Evolutionary conservation across 1,140 invertebrate genomes (phyloP).

Genomic region (Subanguina moxae): DNA sequence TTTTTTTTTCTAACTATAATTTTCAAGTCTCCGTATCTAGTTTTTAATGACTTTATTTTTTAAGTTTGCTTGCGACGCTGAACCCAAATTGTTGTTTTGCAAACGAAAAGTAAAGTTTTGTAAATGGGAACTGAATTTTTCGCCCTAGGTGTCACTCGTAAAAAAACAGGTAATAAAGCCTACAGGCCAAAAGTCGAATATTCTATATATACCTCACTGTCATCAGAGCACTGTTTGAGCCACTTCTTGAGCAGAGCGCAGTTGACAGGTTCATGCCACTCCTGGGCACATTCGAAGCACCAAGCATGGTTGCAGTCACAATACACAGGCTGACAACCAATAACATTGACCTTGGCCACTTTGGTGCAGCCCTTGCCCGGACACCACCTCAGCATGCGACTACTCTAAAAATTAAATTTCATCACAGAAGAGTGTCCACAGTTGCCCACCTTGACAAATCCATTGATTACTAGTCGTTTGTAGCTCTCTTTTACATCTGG

Average conservation of each 20-base stretch:
- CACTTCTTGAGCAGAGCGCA: slow-evolving; percentile 87
- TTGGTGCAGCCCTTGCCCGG: slow-evolving; percentile 92
- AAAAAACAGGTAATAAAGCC: too few relatives aligned
- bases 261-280: slow-evolving; percentile 97
- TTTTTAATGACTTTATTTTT: too few relatives aligned
- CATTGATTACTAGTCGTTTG: neutral
- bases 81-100: too few relatives aligned
- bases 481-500: neutral
- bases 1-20: slow-evolving; percentile 61
- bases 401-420: slow-evolving; percentile 70
- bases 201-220: slow-evolving; percentile 82
- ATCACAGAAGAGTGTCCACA: neutral
- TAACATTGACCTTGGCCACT: slow-evolving; percentile 86
- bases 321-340: slow-evolving; percentile 83
- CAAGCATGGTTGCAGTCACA: slow-evolving; percentile 73
- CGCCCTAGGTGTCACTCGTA: slow-evolving; percentile 95
- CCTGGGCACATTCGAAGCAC: slow-evolving; percentile 85
- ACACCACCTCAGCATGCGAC: slow-evolving; percentile 90
- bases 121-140: too few relatives aligned
- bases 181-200: too few relatives aligned
- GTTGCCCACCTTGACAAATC: neutral
- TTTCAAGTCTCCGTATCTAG: too few relatives aligned
- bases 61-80: too few relatives aligned
- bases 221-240: slow-evolving; percentile 99
- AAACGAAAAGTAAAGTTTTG: too few relatives aligned